phyloP scores from a whole-genome alignment of 2,797 vertebrate species.

The Arremon brunneinucha region DNA sequence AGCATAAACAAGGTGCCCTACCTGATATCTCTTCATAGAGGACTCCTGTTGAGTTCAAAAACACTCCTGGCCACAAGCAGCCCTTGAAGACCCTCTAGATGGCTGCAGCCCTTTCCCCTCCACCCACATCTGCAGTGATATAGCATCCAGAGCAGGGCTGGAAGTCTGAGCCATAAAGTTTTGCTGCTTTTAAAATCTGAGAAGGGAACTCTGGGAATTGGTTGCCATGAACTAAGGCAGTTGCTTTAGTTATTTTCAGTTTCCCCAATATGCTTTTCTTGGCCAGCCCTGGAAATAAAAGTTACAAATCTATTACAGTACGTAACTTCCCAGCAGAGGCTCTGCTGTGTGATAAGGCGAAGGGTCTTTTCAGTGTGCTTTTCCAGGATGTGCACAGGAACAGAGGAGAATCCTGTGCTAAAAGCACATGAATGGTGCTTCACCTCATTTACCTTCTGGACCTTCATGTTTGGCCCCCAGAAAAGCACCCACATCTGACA shows the following conservation, averaged over 20 bases:
- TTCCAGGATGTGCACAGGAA: neutral
- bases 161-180: neutral
- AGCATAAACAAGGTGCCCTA: neutral
- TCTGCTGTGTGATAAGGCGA: rapidly evolving
- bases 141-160: neutral
- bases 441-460: neutral
- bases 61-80: neutral
- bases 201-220: neutral
- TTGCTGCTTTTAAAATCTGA: neutral
- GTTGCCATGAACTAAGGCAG: neutral
- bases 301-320: neutral
- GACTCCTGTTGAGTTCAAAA: constrained; percentile 13
- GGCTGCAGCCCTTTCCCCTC: neutral
- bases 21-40: constrained; percentile 3
- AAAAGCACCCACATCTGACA: neutral
- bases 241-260: neutral
- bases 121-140: neutral
- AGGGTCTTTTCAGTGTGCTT: neutral
- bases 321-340: neutral
- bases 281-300: neutral
- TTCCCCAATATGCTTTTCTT: neutral
- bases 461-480: neutral
- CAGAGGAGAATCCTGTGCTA: neutral
- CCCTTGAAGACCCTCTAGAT: neutral
- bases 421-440: neutral